These are phyloP conservation scores for Pomatostomus ruficeps DNA, from an alignment of 2,113 vertebrate genomes.

Conservation along the genomic window DNA sequence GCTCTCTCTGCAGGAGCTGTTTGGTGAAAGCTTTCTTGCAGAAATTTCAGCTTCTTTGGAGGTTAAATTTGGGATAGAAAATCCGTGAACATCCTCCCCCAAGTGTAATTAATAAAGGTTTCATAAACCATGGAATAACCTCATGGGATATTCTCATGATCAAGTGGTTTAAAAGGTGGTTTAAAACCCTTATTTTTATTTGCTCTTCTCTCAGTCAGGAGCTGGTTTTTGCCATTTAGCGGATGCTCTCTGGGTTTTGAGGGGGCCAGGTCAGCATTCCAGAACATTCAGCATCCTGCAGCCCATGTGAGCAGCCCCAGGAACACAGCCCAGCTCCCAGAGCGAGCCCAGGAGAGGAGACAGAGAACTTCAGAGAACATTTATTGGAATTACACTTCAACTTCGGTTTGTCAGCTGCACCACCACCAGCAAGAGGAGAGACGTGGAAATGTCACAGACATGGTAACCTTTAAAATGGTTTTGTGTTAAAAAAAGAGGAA, in stretches of 20 bases:
- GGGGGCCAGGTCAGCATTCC: neutral
- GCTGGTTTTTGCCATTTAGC: neutral
- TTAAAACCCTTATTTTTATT: neutral
- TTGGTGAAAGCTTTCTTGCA: neutral
- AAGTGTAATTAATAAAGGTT: neutral
- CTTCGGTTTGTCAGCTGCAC: slow-evolving; percentile 5
- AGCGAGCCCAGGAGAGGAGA: neutral
- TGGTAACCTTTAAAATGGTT: slow-evolving; percentile 25
- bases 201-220: neutral
- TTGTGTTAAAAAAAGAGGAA: neutral
- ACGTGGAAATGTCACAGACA: slow-evolving; percentile 18
- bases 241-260: neutral
- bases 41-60: neutral
- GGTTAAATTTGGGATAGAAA: neutral
- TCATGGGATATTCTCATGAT: neutral
- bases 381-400: neutral
- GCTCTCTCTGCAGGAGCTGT: neutral
- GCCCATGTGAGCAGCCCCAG: neutral
- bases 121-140: neutral
- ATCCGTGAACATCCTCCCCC: neutral
- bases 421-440: neutral
- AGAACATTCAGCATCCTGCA: neutral
- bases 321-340: neutral
- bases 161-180: neutral
- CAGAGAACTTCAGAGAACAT: neutral